A percentile compares a stretch with the other conserved stretches of the same genome.
Evolutionary conservation across 2,797 vertebrate genomes (phyloP).

Genomic region (Arnoldichthys spilopterus): DNA sequence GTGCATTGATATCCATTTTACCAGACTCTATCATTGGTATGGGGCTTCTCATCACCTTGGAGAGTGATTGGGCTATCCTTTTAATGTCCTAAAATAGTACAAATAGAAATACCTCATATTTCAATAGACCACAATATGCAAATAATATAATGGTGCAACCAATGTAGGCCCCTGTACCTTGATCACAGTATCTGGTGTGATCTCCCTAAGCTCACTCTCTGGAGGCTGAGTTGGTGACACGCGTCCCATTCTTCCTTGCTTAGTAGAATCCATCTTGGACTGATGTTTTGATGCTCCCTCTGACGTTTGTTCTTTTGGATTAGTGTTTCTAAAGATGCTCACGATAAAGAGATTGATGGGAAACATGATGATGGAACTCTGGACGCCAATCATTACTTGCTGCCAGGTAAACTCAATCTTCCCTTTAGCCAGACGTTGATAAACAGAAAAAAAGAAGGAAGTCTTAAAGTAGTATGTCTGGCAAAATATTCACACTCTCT

Average conservation of each 20-base stretch:
- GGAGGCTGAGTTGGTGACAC: constrained; percentile 72
- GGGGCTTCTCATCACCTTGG: constrained; percentile 83
- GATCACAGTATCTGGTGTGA: constrained; percentile 88
- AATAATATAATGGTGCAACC: background rate
- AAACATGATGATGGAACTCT: constrained; percentile 96
- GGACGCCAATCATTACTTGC: constrained; percentile 92
- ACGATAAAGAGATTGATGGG: constrained; percentile 96
- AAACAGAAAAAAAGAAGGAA: background rate
- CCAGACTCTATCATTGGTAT: constrained; percentile 70
- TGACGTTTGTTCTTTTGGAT: constrained; percentile 66
- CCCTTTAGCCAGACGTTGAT: constrained; percentile 73
- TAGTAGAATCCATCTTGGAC: constrained; percentile 65
- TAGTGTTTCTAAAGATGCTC: constrained; percentile 91
- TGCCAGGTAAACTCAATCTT: constrained; percentile 96
- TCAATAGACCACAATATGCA: background rate
- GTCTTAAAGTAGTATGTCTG: background rate
- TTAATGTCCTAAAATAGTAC: constrained; percentile 81
- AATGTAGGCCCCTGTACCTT: constrained; percentile 74
- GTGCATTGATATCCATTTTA: constrained; percentile 85
- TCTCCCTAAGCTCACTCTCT: constrained; percentile 70
- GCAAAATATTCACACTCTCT: background rate
- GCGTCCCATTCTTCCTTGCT: constrained; percentile 73
- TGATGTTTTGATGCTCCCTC: constrained; percentile 47
- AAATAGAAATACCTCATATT: background rate
- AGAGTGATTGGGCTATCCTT: constrained; percentile 87